These are phyloP conservation scores for Leucophenga montana DNA, from an alignment of 2,888 invertebrate species.

Conservation along the genomic window DNA sequence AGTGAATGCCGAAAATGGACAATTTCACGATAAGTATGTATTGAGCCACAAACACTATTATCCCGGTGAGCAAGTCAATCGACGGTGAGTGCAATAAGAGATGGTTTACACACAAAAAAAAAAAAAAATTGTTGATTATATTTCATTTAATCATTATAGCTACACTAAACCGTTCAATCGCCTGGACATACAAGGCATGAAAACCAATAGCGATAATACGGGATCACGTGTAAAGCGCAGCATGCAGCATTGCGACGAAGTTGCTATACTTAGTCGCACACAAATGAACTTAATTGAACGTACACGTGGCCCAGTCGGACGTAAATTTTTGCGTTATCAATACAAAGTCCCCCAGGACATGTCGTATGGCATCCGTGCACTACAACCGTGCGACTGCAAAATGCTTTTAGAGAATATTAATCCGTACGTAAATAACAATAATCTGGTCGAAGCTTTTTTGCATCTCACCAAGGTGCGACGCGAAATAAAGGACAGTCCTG, in stretches of 20 bases:
- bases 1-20: conserved; percentile 54
- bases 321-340: conserved; percentile 51
- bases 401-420: conserved; percentile 53
- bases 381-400: conserved; percentile 42
- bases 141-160: conserved; percentile 44
- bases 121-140: too few relatives aligned
- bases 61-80: conserved; percentile 60
- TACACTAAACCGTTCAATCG: conserved; percentile 54
- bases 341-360: conserved; percentile 38
- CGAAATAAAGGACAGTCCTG: conserved; percentile 45
- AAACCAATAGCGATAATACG: conserved; percentile 40
- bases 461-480: conserved; percentile 58
- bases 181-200: conserved; percentile 45
- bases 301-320: conserved; percentile 53
- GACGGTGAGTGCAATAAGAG: conserved; percentile 49
- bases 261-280: conserved; percentile 56
- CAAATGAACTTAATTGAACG: conserved; percentile 59
- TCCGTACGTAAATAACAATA: conserved; percentile 42
- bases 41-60: conserved; percentile 67
- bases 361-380: conserved; percentile 51
- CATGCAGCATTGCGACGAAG: conserved; percentile 52
- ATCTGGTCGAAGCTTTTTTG: conserved; percentile 47
- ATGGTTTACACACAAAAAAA: too few relatives aligned
- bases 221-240: conserved; percentile 56
- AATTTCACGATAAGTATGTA: conserved; percentile 63